Evolutionary conservation across 2,113 vertebrate species (phyloP), one percentile per base, ranked within the genome.

Genomic region (Thalassoma bifasciatum): DNA sequence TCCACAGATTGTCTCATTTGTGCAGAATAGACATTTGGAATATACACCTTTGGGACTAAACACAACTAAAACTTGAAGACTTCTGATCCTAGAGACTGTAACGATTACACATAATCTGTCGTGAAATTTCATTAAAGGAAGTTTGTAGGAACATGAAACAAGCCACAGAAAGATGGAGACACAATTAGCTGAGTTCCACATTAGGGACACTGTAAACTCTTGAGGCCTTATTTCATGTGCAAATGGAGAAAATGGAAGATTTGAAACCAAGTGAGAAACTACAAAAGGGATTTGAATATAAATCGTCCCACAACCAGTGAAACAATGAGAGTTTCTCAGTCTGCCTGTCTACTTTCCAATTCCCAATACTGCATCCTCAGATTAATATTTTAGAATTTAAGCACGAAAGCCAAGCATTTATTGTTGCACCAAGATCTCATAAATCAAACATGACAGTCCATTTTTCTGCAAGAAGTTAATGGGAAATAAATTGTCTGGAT

Each of bases 381-480:
- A 76, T 84, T 74, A 60, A 80, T 82, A 82, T 83, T 90, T 87
- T 34, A 72, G 19, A 71, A 61, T 73, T 78, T 52, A 77, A 40
- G 52, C 66, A 83, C 64, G 54, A 74, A 71, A 71, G 61, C 42
- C 37, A 85, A 73, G 53, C 71, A 14, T 77, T 65, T 75, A 68
- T 61, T 66, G 47, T 62, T 17, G 16, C 64, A 40, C 53, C 49
- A 4, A 79, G 22, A 76, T 61, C 67, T 80, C 72, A 72, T 65
- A 40, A 84, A 88, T 88, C 80, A 79, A 78, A 66, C 69, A 58
- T 59, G 66, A 68, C 68, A 38, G 21, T 56, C 14, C 36, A 21
- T 50, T 61, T 67, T 62, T 72, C 22, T 12, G 40, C 9, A 7
- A 66, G 49, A 23, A 26, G 72, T 64, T 73, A 81, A 72, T 56